phyloP scores from a whole-genome alignment of 2,113 vertebrate genomes.

The Nycticryphes semicollaris region DNA sequence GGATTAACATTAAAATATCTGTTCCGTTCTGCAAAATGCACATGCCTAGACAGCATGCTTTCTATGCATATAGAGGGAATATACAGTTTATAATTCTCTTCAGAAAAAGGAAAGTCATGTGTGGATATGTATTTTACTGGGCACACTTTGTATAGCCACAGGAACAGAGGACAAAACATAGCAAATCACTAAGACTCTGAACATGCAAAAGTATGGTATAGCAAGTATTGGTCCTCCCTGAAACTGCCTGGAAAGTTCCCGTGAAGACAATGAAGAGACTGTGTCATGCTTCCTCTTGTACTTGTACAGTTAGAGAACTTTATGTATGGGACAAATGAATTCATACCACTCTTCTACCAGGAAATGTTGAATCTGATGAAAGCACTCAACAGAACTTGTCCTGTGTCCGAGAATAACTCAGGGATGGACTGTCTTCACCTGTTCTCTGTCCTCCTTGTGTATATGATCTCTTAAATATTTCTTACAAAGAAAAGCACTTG shows the following conservation, averaged over 20 bases:
- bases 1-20: background rate
- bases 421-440: background rate
- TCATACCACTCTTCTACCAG: background rate
- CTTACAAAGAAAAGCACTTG: background rate
- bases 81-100: background rate
- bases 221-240: background rate
- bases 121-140: background rate
- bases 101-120: background rate
- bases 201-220: background rate
- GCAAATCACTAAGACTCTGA: background rate
- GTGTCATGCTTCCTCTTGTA: background rate
- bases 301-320: background rate
- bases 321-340: background rate
- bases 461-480: background rate
- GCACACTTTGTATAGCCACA: background rate
- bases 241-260: accelerated
- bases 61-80: background rate
- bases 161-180: background rate
- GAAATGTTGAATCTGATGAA: background rate
- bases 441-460: background rate
- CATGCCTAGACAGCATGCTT: background rate
- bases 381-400: background rate
- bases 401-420: background rate
- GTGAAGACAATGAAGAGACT: background rate
- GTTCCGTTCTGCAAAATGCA: background rate